Conservation (phyloP, 2,113 vertebrate genomes). For the Elephantulus edwardii region DNA sequence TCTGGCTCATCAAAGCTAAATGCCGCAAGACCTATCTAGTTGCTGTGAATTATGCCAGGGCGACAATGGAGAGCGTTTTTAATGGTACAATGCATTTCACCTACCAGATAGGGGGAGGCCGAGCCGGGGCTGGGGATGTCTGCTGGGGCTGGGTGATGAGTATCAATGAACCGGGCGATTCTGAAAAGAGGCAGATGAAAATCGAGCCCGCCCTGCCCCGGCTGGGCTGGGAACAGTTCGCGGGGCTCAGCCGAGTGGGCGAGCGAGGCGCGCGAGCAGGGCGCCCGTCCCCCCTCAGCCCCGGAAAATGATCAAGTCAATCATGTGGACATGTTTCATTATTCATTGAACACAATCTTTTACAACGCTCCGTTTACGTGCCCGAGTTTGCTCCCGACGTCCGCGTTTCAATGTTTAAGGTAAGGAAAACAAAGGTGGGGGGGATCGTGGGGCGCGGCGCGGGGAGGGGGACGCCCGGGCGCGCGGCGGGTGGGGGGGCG, state of each 20-base stretch:
- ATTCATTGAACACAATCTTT: constrained; percentile 95
- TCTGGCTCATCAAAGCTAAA: constrained; percentile 94
- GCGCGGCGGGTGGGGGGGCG: constrained; percentile 71
- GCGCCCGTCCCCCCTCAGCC: constrained; percentile 92
- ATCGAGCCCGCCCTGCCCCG: constrained; percentile 86
- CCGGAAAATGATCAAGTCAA: constrained; percentile 96
- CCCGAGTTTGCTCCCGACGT: constrained; percentile 90
- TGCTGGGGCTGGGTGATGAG: constrained; percentile 91
- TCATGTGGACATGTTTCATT: constrained; percentile 97
- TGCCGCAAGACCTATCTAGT: constrained; percentile 95
- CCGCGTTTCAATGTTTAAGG: constrained; percentile 90
- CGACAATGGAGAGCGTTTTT: constrained; percentile 95
- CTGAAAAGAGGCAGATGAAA: constrained; percentile 86
- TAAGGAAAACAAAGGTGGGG: constrained; percentile 90
- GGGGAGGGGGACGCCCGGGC: constrained; percentile 70
- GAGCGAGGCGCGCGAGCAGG: constrained; percentile 91
- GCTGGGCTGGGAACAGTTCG: constrained; percentile 89
- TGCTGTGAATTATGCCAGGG: constrained; percentile 92
- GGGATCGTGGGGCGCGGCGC: constrained; percentile 73
- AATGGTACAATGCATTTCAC: constrained; percentile 97
- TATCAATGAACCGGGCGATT: constrained; percentile 92
- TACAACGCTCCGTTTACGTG: constrained; percentile 92
- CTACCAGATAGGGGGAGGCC: constrained; percentile 97
- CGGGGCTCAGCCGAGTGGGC: constrained; percentile 89
- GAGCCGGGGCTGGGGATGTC: constrained; percentile 89